Evolutionary conservation across 2,113 vertebrate species (phyloP).

Genomic region (Podilymbus podiceps): DNA sequence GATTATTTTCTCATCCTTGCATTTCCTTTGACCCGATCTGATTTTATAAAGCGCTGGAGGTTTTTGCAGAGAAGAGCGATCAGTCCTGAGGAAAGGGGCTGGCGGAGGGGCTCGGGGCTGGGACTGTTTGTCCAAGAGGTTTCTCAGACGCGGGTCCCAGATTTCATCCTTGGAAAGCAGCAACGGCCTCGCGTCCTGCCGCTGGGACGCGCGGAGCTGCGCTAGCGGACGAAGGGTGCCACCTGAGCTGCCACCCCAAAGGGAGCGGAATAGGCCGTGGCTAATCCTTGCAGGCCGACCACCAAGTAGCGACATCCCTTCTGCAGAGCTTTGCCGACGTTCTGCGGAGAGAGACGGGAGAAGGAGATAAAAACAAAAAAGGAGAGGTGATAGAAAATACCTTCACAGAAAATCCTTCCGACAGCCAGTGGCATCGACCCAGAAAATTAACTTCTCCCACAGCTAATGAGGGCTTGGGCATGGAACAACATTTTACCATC

Average conservation of each 20-base stretch:
- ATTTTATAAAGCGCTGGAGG: not conserved
- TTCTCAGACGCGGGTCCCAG: not conserved
- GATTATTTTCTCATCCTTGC: not conserved
- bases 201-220: fast-evolving
- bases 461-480: not conserved
- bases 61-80: not conserved
- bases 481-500: not conserved
- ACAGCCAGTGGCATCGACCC: not conserved
- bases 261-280: slow-evolving; percentile 81
- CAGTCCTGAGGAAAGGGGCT: not conserved
- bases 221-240: slow-evolving; percentile 69
- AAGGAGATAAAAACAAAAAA: not conserved
- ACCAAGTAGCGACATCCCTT: slow-evolving; percentile 88
- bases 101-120: fast-evolving
- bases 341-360: slow-evolving; percentile 66
- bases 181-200: not conserved
- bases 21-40: not conserved
- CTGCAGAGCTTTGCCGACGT: slow-evolving; percentile 82
- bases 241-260: slow-evolving; percentile 77
- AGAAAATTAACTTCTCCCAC: not conserved
- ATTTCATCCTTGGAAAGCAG: not conserved
- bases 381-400: not conserved
- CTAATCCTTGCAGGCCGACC: slow-evolving; percentile 85
- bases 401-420: not conserved
- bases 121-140: not conserved